These are phyloP conservation scores for Mixornis gularis DNA, from an alignment of 2,113 vertebrate species.

Conservation along the genomic window DNA sequence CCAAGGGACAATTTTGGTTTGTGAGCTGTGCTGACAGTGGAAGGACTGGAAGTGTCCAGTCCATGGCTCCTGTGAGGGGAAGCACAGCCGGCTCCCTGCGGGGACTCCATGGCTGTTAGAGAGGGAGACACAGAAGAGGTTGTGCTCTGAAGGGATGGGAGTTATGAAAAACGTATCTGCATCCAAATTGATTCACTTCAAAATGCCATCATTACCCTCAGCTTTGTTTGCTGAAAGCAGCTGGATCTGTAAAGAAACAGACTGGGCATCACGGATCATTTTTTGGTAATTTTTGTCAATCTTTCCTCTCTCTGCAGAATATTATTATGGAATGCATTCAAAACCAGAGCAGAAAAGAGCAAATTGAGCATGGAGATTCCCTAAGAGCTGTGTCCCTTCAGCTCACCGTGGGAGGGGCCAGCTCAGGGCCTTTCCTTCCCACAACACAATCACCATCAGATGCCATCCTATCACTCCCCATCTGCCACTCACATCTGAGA, in stretches of 20 bases:
- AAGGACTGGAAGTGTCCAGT: neutral
- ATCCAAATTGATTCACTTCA: neutral
- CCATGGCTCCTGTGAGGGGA: fast-evolving
- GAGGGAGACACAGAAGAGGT: neutral
- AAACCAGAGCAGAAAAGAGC: neutral
- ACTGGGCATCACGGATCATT: neutral
- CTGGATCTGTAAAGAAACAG: constrained; percentile 62
- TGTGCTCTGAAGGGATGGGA: neutral
- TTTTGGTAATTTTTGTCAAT: neutral
- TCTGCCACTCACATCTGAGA: neutral
- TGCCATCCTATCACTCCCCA: neutral
- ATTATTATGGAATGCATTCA: neutral
- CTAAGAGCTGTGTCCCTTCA: neutral
- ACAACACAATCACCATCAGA: fast-evolving
- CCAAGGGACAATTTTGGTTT: neutral
- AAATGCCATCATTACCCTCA: constrained; percentile 27
- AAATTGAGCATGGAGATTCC: neutral
- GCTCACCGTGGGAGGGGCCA: too few species aligned
- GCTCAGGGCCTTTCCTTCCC: neutral
- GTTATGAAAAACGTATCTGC: neutral
- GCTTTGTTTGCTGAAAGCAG: constrained; percentile 40
- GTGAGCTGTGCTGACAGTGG: neutral
- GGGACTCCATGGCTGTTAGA: neutral
- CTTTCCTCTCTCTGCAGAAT: neutral
- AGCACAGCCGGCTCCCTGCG: neutral